Evolutionary conservation across 2,797 vertebrate genomes (phyloP).

Genomic region (Amblyopsis hoosieri): DNA sequence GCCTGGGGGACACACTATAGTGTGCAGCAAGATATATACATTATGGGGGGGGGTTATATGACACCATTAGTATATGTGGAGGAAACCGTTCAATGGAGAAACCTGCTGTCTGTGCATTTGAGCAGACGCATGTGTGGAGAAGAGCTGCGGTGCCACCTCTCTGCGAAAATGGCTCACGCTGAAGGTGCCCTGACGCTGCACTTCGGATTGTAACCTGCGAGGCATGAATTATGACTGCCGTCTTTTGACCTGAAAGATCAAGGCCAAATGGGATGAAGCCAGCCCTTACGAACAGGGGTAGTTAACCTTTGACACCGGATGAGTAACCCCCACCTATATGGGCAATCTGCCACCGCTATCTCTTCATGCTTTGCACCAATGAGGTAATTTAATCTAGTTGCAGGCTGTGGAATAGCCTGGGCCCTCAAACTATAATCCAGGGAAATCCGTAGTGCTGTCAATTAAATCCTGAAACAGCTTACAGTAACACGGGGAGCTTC

Average conservation of each 20-base stretch:
- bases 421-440: constrained; percentile 62
- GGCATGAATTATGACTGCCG: constrained; percentile 54
- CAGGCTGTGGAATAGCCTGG: constrained; percentile 52
- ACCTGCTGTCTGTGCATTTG: constrained; percentile 23
- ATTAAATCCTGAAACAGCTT: constrained; percentile 63
- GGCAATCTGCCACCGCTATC: constrained; percentile 43
- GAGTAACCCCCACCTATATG: constrained; percentile 34
- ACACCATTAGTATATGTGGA: constrained; percentile 50
- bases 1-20: constrained; percentile 38
- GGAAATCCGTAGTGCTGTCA: constrained; percentile 70
- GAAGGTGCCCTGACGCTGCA: constrained; percentile 9
- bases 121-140: constrained; percentile 10
- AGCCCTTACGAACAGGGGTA: constrained; percentile 32
- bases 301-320: constrained; percentile 62
- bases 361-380: constrained; percentile 52
- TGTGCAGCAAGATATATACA: constrained; percentile 36
- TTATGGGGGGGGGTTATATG: constrained; percentile 11
- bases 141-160: constrained; percentile 19
- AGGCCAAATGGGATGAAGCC: constrained; percentile 55
- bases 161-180: constrained; percentile 43
- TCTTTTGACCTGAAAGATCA: constrained; percentile 56
- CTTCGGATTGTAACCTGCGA: constrained; percentile 42
- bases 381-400: constrained; percentile 66
- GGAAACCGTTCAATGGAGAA: constrained; percentile 60
- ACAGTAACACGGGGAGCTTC: constrained; percentile 44